phyloP scores from a whole-genome alignment of 2,888 invertebrate genomes.

The Caenorhabditis zanzibari region DNA sequence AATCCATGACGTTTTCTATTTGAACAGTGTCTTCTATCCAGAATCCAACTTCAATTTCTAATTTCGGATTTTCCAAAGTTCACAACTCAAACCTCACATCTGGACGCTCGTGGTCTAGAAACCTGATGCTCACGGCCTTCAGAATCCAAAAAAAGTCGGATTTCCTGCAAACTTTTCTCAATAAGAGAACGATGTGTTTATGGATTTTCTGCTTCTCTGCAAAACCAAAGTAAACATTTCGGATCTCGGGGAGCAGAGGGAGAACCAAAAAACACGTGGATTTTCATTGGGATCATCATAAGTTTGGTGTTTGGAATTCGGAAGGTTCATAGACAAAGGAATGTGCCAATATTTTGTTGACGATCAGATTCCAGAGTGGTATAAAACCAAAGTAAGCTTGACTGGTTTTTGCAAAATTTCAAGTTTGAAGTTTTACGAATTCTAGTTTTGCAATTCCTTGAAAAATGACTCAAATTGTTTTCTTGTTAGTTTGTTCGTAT shows the following conservation, averaged over 20 bases:
- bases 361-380: background rate
- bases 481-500: background rate
- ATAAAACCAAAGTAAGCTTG: background rate
- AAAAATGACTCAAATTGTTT: slow-evolving; percentile 29
- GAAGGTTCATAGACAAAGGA: too few species aligned
- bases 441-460: too few species aligned
- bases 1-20: background rate
- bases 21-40: background rate
- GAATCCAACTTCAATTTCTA: background rate
- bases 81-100: background rate
- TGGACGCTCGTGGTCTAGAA: background rate
- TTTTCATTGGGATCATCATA: background rate
- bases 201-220: background rate
- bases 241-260: background rate
- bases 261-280: background rate
- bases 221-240: slow-evolving; percentile 6
- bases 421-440: too few species aligned
- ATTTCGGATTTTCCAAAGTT: background rate
- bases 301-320: slow-evolving; percentile 1
- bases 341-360: too few species aligned
- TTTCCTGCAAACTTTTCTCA: slow-evolving; percentile 16
- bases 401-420: background rate
- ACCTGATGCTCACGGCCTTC: background rate
- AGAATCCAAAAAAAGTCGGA: background rate
- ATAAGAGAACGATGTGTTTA: slow-evolving; percentile 16